Conservation (phyloP, 2,113 vertebrate genomes). For the Sylvilagus bachmani region DNA sequence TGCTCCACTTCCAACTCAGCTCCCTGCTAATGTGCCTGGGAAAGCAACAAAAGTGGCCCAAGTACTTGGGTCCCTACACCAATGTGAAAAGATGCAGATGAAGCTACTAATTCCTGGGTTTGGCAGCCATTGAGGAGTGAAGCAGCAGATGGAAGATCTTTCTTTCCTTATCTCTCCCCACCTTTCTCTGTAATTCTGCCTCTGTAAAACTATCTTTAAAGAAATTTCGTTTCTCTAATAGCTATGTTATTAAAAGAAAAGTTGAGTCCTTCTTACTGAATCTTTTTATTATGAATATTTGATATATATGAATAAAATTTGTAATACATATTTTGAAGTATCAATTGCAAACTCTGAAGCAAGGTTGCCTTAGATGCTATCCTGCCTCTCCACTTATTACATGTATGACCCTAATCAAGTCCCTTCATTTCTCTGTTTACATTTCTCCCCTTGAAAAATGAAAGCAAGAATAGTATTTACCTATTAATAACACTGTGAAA, state of each 20-base stretch:
- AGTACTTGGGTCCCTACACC: too few species aligned
- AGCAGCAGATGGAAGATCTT: too few species aligned
- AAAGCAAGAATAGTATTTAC: not conserved
- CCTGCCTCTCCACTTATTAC: not conserved
- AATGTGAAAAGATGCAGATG: not conserved
- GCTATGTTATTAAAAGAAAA: not conserved
- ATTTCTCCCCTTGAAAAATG: not conserved
- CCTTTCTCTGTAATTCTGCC: too few species aligned
- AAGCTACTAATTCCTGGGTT: too few species aligned
- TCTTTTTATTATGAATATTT: too few species aligned
- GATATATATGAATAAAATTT: not conserved
- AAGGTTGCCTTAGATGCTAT: not conserved
- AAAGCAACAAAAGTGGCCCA: too few species aligned
- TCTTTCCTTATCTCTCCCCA: too few species aligned
- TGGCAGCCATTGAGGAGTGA: too few species aligned
- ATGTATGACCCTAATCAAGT: accelerated
- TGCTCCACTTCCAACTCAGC: too few species aligned
- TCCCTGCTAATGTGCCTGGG: too few species aligned
- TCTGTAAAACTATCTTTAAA: too few species aligned
- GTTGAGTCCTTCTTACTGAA: not conserved
- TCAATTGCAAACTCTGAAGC: not conserved
- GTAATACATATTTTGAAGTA: not conserved
- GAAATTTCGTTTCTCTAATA: not conserved
- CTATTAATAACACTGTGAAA: not conserved
- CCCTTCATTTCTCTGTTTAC: not conserved